phyloP scores from a whole-genome alignment of 1,140 invertebrate species.

The Kradibia gibbosae region DNA sequence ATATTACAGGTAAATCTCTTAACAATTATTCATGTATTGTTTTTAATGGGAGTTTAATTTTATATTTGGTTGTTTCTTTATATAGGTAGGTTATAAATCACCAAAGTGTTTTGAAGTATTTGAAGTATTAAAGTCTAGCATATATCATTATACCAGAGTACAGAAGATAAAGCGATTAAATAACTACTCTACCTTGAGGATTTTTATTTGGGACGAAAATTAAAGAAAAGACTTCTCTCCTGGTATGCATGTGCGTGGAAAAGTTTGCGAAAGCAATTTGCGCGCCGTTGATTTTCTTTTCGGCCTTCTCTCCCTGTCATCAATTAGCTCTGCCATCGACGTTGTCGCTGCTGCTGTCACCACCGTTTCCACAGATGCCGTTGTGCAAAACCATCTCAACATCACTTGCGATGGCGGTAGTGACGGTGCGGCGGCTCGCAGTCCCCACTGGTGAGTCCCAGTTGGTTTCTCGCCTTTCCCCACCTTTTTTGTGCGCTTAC shows the following conservation, averaged over 20 bases:
- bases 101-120: too few relatives aligned
- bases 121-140: too few relatives aligned
- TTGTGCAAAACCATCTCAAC: background rate
- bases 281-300: background rate
- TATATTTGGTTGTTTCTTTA: too few relatives aligned
- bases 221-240: too few relatives aligned
- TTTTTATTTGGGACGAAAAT: too few relatives aligned
- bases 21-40: too few relatives aligned
- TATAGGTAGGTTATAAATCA: too few relatives aligned
- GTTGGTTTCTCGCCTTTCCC: slow-evolving; percentile 57
- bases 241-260: background rate
- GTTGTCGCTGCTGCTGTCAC: background rate
- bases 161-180: too few relatives aligned
- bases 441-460: slow-evolving; percentile 50
- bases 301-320: slow-evolving; percentile 17
- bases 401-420: slow-evolving; percentile 21
- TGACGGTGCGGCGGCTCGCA: slow-evolving; percentile 18
- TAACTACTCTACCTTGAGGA: too few relatives aligned
- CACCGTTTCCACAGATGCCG: background rate
- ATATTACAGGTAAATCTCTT: too few relatives aligned
- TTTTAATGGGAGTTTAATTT: too few relatives aligned
- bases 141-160: too few relatives aligned
- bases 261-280: background rate
- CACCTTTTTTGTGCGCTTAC: slow-evolving; percentile 50
- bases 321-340: background rate